These are phyloP conservation scores for Heptranchias perlo DNA, from an alignment of 2,113 vertebrate genomes.

Conservation along the genomic window DNA sequence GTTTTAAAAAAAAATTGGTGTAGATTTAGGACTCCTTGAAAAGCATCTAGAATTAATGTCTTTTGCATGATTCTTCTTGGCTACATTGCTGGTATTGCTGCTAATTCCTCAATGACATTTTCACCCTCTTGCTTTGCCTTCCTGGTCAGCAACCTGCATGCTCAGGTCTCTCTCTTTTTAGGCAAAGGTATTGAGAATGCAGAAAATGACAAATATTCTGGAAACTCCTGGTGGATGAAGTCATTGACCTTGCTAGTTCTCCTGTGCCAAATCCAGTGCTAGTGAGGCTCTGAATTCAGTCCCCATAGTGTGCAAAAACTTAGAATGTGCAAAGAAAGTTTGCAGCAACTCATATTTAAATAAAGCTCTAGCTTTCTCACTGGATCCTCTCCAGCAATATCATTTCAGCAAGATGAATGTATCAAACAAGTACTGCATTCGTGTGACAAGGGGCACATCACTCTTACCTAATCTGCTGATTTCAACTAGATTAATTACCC, in stretches of 20 bases:
- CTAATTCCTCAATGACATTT: neutral
- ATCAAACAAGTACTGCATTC: neutral
- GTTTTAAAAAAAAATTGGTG: neutral
- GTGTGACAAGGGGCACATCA: neutral
- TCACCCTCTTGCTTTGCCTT: neutral
- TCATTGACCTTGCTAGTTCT: neutral
- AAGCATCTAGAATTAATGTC: neutral
- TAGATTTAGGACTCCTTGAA: neutral
- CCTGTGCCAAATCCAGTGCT: neutral
- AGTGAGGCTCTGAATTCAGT: neutral
- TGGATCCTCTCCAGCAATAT: neutral
- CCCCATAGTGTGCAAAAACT: neutral
- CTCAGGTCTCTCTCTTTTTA: neutral
- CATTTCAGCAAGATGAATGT: neutral
- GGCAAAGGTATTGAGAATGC: neutral
- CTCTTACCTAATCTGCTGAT: neutral
- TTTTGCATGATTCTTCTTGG: neutral
- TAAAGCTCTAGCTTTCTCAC: neutral
- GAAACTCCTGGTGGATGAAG: neutral
- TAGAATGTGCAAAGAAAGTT: neutral
- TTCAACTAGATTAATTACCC: neutral
- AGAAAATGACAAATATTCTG: neutral
- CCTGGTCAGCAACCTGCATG: neutral
- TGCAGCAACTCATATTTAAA: neutral
- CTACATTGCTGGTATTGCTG: neutral